Evolutionary conservation across 2,113 vertebrate species (phyloP).

Genomic region (Aphelocoma coerulescens): DNA sequence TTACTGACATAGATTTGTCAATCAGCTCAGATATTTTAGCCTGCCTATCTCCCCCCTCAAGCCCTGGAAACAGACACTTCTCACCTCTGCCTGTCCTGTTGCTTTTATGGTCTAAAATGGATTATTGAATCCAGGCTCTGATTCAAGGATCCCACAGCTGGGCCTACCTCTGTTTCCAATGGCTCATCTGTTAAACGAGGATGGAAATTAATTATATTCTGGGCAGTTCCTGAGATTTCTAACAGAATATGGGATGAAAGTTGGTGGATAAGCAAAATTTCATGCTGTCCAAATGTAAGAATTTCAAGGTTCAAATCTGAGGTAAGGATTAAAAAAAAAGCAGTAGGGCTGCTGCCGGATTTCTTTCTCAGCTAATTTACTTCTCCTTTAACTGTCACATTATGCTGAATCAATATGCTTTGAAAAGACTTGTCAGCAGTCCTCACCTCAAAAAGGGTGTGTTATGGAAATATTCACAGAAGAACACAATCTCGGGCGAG

Average conservation of each 20-base stretch:
- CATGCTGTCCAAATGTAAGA: not conserved
- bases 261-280: not conserved
- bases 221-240: not conserved
- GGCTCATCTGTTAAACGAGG: not conserved
- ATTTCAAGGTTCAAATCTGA: not conserved
- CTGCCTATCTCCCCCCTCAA: not conserved
- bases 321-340: not conserved
- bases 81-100: not conserved
- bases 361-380: not conserved
- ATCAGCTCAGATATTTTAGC: not conserved
- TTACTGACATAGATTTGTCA: not conserved
- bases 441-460: accelerated
- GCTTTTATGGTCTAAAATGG: not conserved
- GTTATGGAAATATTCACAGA: not conserved
- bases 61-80: not conserved
- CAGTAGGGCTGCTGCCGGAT: not conserved
- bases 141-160: not conserved
- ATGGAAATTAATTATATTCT: not conserved
- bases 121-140: not conserved
- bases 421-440: not conserved
- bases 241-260: not conserved
- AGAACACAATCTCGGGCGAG: not conserved
- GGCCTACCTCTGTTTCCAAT: not conserved
- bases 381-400: not conserved
- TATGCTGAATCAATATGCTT: not conserved